Conservation (phyloP, 2,113 vertebrate genomes). For the Excalfactoria chinensis region DNA sequence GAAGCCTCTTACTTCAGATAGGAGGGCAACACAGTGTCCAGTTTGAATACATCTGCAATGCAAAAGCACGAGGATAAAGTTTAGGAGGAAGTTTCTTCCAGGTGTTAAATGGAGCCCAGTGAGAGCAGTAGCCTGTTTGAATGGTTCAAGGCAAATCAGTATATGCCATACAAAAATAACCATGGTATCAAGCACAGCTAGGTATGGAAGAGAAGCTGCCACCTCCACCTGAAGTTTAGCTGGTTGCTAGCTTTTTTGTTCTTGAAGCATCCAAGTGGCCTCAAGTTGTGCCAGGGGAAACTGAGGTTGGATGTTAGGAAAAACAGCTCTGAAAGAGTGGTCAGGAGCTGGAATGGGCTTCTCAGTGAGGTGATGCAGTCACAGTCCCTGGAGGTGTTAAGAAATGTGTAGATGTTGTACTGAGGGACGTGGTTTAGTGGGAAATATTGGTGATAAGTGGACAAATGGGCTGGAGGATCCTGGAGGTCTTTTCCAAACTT, state of each 20-base stretch:
- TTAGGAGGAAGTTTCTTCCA: neutral
- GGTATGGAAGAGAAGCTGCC: neutral
- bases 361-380: too few species aligned
- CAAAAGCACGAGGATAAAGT: neutral
- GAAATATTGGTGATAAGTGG: too few species aligned
- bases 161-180: neutral
- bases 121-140: rapidly evolving
- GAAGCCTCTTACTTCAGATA: neutral
- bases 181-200: neutral
- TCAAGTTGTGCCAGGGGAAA: too few species aligned
- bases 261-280: neutral
- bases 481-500: too few species aligned
- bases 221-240: neutral
- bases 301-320: too few species aligned
- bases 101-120: neutral
- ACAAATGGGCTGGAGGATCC: too few species aligned
- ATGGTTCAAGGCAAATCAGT: neutral
- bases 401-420: too few species aligned
- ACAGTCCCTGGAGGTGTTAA: too few species aligned
- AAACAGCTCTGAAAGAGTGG: too few species aligned
- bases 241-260: neutral
- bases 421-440: too few species aligned
- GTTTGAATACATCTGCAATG: neutral
- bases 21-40: neutral
- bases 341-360: too few species aligned